phyloP scores from a whole-genome alignment of 2,888 invertebrate species.

The Pristionchus exspectatus region DNA sequence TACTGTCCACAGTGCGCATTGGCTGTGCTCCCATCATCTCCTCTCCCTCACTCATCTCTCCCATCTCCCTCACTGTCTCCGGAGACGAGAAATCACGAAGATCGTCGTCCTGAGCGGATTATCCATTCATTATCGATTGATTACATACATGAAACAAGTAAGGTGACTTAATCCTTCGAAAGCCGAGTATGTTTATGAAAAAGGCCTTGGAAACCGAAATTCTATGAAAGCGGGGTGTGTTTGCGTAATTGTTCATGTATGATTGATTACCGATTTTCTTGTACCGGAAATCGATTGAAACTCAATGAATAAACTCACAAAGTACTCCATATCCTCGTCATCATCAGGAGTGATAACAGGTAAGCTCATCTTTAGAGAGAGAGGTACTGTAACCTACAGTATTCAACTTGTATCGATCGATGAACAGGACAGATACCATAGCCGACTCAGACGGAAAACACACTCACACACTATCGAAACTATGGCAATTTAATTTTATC shows the following conservation, averaged over 20 bases:
- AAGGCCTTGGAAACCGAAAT: too few relatives aligned
- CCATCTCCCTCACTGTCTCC: neutral
- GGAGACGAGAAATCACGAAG: neutral
- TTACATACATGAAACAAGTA: too few relatives aligned
- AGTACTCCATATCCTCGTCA: constrained; percentile 25
- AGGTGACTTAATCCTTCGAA: too few relatives aligned
- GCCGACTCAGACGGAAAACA: neutral
- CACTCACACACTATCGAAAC: neutral
- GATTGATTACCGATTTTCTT: too few relatives aligned
- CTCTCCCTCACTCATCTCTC: neutral
- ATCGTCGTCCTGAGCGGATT: constrained; percentile 8
- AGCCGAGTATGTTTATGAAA: too few relatives aligned
- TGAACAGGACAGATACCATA: neutral
- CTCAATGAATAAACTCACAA: neutral
- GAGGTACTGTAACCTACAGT: neutral
- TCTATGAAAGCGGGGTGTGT: too few relatives aligned
- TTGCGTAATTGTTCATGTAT: too few relatives aligned
- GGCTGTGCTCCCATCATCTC: neutral
- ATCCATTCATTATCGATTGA: neutral
- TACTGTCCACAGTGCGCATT: neutral
- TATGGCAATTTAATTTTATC: neutral
- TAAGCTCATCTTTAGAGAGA: neutral
- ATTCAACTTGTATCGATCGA: neutral
- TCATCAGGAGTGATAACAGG: constrained; percentile 15
- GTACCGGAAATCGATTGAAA: too few relatives aligned